Evolutionary conservation across 2,113 vertebrate genomes (phyloP), one percentile per base, ranked within the genome.

Genomic region (Otus sunia): DNA sequence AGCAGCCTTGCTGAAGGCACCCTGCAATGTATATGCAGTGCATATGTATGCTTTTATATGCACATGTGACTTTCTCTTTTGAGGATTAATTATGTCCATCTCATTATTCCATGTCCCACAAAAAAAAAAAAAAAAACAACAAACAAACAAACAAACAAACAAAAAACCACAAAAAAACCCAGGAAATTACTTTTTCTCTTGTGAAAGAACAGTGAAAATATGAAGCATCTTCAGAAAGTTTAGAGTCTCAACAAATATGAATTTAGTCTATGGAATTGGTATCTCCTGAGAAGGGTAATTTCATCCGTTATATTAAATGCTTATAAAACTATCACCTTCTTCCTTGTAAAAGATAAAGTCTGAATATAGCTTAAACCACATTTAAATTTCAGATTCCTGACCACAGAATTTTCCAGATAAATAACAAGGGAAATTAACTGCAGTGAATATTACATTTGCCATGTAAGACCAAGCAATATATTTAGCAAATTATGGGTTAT

Each of bases 351-450:
- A 74, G 47, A 92, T 69, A 84, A 95, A 81, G 62, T 6, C 10
- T 88, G 60, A 67, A 60, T 75, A 56, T 45, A 91, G 39, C 27
- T 88, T 76, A 90, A 90, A 86, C 10, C 15, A 41, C 22, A 81
- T 84, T 86, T 52, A 91, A 56, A 92, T 94, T 96, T 96, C 84
- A 84, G 16, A 85, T 53, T 90, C 62, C 39, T 85, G 30, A 73
- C 52, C 9, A 2, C 21, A 89, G 37, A 79, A 79, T 94, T 92
- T 69, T 93, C 60, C 58, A 82, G 53, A 90, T 45, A 90, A 68
- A 85, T 67, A 92, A 87, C 34, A 89, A 82, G 27, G 14, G 34
- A 94, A 96, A 91, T 94, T 77, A 91, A 62, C 45, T 84, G 43
- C 52, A 68, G 23, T 18, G 27, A 87, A 52, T 84, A 78, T 39